phyloP scores from a whole-genome alignment of 1,140 invertebrate genomes.

The Drosophila azteca region DNA sequence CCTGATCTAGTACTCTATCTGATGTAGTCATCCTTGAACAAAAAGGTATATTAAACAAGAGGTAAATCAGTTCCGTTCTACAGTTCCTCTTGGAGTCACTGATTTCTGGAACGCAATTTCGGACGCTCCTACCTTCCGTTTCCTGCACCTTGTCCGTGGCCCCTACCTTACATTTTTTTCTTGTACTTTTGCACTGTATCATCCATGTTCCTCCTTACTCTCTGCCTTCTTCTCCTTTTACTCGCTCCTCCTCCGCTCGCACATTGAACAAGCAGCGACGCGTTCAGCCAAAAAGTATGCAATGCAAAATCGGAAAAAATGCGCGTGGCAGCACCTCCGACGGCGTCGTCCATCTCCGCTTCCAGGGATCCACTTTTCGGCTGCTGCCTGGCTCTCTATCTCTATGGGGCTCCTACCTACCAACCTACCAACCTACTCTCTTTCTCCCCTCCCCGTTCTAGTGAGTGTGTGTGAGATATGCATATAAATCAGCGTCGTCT shows the following conservation, averaged over 20 bases:
- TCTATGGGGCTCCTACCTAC: conserved; percentile 11
- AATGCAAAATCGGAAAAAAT: conserved; percentile 72
- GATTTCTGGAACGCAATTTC: no score
- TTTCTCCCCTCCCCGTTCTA: neutral
- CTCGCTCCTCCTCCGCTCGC: neutral
- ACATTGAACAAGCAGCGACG: conserved; percentile 48
- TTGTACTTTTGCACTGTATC: no score
- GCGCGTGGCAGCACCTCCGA: conserved; percentile 36
- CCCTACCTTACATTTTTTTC: no score
- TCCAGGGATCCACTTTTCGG: conserved; percentile 19
- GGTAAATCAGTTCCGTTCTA: no score
- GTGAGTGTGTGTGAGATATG: conserved; percentile 51
- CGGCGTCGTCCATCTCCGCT: conserved; percentile 6
- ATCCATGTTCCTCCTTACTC: no score
- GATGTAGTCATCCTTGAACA: no score
- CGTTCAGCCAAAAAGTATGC: conserved; percentile 78
- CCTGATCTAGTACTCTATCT: no score
- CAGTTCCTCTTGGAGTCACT: no score
- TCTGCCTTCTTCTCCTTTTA: no score
- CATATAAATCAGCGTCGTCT: conserved; percentile 78
- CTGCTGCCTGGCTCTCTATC: neutral
- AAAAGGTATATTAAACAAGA: no score
- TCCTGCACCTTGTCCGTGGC: no score
- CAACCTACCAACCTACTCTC: neutral
- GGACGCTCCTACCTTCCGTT: no score